phyloP scores from a whole-genome alignment of 2,113 vertebrate species.

The Piprites chloris region DNA sequence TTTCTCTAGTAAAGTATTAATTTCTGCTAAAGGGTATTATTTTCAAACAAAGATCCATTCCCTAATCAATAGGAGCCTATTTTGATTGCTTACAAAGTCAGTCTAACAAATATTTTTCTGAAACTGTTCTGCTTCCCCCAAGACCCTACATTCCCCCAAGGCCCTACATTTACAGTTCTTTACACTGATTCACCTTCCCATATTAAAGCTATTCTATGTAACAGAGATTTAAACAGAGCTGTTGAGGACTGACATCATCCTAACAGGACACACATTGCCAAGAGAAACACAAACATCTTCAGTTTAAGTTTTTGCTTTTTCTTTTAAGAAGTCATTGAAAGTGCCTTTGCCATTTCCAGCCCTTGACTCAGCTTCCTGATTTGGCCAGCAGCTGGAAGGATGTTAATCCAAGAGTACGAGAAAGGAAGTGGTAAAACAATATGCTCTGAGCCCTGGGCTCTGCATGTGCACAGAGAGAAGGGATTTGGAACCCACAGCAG shows the following conservation, averaged over 20 bases:
- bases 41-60: background rate
- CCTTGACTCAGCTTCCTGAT: constrained; percentile 4
- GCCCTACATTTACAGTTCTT: background rate
- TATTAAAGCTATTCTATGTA: background rate
- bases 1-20: constrained; percentile 61
- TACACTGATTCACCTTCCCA: background rate
- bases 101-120: background rate
- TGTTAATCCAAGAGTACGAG: background rate
- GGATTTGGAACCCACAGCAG: background rate
- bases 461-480: background rate
- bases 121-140: background rate
- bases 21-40: background rate
- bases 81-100: background rate
- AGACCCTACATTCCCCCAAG: too few species aligned
- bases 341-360: background rate
- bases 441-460: background rate
- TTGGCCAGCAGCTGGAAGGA: background rate
- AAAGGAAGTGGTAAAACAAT: constrained; percentile 30
- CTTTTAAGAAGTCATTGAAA: background rate
- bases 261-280: background rate
- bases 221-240: background rate
- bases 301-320: background rate
- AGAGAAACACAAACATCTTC: background rate
- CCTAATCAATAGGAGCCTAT: background rate
- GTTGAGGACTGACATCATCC: background rate